Percentiles rank a stretch among this genome's conserved stretches.
Evolutionary conservation across 2,113 vertebrate genomes (phyloP).

Genomic region (Australoheros scitulus): DNA sequence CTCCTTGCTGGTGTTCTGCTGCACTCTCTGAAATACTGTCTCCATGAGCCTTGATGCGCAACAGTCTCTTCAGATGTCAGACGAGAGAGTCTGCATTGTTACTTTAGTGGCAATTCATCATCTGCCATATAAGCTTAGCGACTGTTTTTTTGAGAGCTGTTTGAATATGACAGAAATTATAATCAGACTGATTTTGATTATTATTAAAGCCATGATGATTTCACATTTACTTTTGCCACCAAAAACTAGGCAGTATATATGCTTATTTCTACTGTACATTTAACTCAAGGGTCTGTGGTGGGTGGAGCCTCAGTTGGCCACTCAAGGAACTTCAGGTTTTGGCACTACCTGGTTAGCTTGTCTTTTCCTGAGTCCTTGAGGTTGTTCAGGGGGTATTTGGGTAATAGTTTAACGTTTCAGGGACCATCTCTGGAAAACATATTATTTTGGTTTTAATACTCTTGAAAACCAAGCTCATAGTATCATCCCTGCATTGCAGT

Average conservation of each 20-base stretch:
- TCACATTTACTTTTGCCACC: too few species aligned
- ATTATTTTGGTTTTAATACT: not conserved
- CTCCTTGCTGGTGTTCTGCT: constrained; percentile 38
- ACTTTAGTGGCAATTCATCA: constrained; percentile 43
- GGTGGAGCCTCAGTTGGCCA: not conserved
- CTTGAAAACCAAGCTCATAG: not conserved
- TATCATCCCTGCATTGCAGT: not conserved
- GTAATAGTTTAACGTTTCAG: too few species aligned
- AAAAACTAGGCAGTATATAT: not conserved
- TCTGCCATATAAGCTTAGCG: constrained; percentile 26
- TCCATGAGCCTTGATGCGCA: constrained; percentile 21
- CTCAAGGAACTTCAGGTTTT: not conserved
- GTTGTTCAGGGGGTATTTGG: too few species aligned
- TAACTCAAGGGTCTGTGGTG: not conserved
- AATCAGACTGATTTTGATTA: too few species aligned
- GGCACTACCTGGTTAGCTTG: not conserved
- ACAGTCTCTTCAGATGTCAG: constrained; percentile 12
- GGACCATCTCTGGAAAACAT: too few species aligned
- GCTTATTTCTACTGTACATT: not conserved
- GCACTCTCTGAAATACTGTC: constrained; percentile 41
- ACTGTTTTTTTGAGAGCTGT: not conserved
- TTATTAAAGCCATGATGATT: too few species aligned
- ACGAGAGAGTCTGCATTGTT: constrained; percentile 11
- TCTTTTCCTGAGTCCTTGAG: not conserved
- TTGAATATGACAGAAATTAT: too few species aligned